Conservation (phyloP, 2,797 vertebrate genomes). For the Onychomys arenicola region DNA sequence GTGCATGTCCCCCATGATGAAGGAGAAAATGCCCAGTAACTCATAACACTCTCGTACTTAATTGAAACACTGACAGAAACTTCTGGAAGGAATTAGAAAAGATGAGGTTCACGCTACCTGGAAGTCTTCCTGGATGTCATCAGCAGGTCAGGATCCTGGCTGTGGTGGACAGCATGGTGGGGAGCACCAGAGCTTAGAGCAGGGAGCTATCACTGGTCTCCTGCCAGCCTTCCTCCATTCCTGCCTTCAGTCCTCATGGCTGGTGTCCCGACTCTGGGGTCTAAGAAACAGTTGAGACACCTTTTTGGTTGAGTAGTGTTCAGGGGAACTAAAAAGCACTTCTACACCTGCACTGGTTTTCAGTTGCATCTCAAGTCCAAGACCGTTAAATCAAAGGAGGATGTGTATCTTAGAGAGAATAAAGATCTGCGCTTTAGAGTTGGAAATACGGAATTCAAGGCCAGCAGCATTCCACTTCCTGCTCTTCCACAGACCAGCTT, state of each 20-base stretch:
- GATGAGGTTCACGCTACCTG: not conserved
- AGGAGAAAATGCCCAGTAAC: not conserved
- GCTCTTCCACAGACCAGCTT: not conserved
- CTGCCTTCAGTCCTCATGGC: not conserved
- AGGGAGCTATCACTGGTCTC: not conserved
- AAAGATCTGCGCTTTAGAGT: constrained; percentile 13
- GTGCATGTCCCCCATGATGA: not conserved
- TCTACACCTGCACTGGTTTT: constrained; percentile 17
- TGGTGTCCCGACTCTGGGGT: not conserved
- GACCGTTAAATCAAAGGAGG: not conserved
- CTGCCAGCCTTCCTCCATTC: not conserved
- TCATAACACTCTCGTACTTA: not conserved
- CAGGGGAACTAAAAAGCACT: constrained; percentile 21
- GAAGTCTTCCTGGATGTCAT: not conserved
- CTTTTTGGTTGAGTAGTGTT: constrained; percentile 63
- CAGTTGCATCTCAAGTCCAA: constrained; percentile 58
- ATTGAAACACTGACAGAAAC: constrained; percentile 5
- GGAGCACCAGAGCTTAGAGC: not conserved
- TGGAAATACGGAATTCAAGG: not conserved
- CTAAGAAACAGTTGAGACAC: constrained; percentile 32
- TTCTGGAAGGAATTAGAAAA: constrained; percentile 42
- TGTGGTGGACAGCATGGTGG: not conserved
- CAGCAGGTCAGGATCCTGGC: not conserved
- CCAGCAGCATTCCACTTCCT: not conserved
- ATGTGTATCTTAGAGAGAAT: constrained; percentile 63